Evolutionary conservation across 2,113 vertebrate genomes (phyloP).

Genomic region (Sminthopsis crassicaudata): DNA sequence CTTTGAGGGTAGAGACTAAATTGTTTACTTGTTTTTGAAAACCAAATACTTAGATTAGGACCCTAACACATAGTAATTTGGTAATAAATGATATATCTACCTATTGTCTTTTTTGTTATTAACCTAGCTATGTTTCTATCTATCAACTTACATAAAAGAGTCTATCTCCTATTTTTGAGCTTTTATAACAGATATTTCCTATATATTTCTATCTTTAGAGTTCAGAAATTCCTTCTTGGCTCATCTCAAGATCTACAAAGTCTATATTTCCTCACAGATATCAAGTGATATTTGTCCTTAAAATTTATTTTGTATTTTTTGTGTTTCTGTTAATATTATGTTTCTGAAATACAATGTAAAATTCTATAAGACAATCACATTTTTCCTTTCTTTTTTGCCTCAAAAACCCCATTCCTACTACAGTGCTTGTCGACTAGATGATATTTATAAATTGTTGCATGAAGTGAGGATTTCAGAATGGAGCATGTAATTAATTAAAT

Average conservation of each 20-base stretch:
- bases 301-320: not conserved
- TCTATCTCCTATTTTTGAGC: not conserved
- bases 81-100: not conserved
- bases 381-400: not conserved
- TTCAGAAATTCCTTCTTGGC: not conserved
- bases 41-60: not conserved
- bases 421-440: not conserved
- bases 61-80: not conserved
- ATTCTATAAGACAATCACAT: not conserved
- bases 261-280: not conserved
- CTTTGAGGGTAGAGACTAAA: not conserved
- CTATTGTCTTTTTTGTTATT: not conserved
- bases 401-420: not conserved
- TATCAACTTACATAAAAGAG: not conserved
- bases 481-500: not conserved
- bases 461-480: not conserved
- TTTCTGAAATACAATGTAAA: not conserved
- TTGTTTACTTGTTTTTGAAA: not conserved
- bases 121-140: too few species aligned
- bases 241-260: not conserved
- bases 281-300: not conserved
- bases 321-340: not conserved
- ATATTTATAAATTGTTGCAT: not conserved
- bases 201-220: not conserved
- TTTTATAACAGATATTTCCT: not conserved